Evolutionary conservation across 1,140 invertebrate genomes (phyloP), one percentile per base, ranked within the genome.

Genomic region (Meloidogyne exigua): DNA sequence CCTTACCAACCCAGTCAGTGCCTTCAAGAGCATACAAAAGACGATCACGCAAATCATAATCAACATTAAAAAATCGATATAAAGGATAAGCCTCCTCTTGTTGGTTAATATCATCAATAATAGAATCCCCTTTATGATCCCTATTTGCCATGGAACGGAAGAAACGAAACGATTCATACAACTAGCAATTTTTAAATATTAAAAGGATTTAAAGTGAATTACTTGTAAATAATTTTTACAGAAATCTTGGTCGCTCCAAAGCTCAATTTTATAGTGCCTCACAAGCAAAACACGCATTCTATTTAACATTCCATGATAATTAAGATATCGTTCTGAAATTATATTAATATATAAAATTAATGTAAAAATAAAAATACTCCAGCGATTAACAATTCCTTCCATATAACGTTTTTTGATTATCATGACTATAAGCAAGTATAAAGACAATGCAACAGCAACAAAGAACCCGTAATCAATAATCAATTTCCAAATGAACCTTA

Each of bases 161-260:
- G n/a, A 57, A 57, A 57, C 49, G 49, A n/a, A 57, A 57, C 1
- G 49, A 57, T 57, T 57, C 49, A 57, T 57, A 57, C 49, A 57
- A 57, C 49, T 57, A 57, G 36, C 0, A 39, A 39, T 39, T n/a
- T 57, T 21, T n/a, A 21, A 32, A 32, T 4, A 9, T 57, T n/a
- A n/a, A n/a, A 57, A n/a, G 7, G 18, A 57, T 1, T 57, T 57
- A 7, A 7, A 57, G 15, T 15, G 1, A 18, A n/a, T n/a, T 57
- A 57, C 49, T n/a, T 57, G 49, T 57, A 57, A 57, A 57, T 57
- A 57, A 57, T n/a, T 57, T 57, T 57, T 57, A 57, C 49, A 57
- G 21, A 57, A 57, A 7, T 57, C 49, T n/a, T 57, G 49, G 7
- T 57, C 49, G 10, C 49, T 57, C 49, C 49, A 57, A 1, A 57